Base-by-base conservation (phyloP, 2,888 invertebrate species). In the Zeuzera pyrina region DNA sequence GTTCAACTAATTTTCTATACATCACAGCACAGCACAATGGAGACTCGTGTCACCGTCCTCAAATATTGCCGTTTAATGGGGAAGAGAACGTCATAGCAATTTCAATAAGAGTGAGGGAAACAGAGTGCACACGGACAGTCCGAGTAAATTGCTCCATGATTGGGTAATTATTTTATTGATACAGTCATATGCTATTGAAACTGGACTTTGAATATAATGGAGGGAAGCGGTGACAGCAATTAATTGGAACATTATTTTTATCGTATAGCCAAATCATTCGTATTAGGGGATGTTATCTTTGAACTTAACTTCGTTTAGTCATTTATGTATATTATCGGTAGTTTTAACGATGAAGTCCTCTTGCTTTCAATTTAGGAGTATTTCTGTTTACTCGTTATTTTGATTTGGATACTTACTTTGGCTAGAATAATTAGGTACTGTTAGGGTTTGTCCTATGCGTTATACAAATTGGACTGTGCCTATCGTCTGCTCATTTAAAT, bases 151-250 rank as follows among this genome's bases (percentile, higher is more conserved):
- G 77, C 60, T 57, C 52, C 66, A 74, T 73, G 78, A 81, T 81
- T 81, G 81, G 81, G 74, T 79, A 81, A 81, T 81, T 79, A 74
- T 77, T 78, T 74, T 78, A 79, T 79, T 79, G 79, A 74, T 73
- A 73, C 65, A 67, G 63, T 67, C 72, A 72, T 77, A 70, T 61
- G 63, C 52, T 50, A 60, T 68, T 65, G 61, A 61, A 48, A 60
- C 52, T 46, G 54, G 57, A 50, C 55, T 47, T 56, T 50, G 45
- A 24, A 41, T 44, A 41, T n/a, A 41, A 48, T 46, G 50, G 53
- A 48, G 58, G 41, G 37, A 45, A 30, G 15, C 8, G n/a, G 10
- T 28, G 15, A 10, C 5, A 10, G n/a, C 10, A 23, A 23, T n/a
- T n/a, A n/a, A 23, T 23, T 4, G 24, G 24, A n/a, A 23, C 24